phyloP scores from a whole-genome alignment of 2,113 vertebrate genomes.

The Varanus salvator region DNA sequence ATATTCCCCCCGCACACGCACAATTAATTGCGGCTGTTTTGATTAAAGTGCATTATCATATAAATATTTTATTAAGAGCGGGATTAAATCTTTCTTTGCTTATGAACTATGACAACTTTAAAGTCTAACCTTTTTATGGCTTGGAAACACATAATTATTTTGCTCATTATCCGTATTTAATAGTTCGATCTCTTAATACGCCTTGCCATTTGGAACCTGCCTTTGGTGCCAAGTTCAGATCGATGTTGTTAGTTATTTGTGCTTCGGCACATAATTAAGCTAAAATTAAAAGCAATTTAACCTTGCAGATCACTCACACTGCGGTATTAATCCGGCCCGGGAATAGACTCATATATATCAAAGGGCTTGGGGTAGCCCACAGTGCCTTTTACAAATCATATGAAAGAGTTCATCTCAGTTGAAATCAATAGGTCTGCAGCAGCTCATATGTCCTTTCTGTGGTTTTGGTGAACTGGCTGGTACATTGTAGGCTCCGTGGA shows the following conservation, averaged over 20 bases:
- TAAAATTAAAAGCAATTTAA: slow-evolving; percentile 74
- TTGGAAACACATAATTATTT: slow-evolving; percentile 74
- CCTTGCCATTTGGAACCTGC: slow-evolving; percentile 72
- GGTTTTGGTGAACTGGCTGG: neutral
- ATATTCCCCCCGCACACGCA: slow-evolving; percentile 23
- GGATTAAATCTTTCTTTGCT: slow-evolving; percentile 73
- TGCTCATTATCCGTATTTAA: slow-evolving; percentile 70
- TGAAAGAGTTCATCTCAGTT: neutral
- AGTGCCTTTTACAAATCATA: slow-evolving; percentile 13
- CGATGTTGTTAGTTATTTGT: slow-evolving; percentile 74
- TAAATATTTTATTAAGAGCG: slow-evolving; percentile 77
- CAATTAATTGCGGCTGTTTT: slow-evolving; percentile 75
- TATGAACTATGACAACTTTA: slow-evolving; percentile 74
- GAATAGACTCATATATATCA: neutral
- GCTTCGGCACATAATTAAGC: slow-evolving; percentile 73
- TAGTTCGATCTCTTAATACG: slow-evolving; percentile 72
- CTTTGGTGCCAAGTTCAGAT: slow-evolving; percentile 74
- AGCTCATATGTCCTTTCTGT: neutral
- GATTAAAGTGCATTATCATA: slow-evolving; percentile 75
- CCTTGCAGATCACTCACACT: slow-evolving; percentile 51
- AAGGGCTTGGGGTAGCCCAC: slow-evolving; percentile 13
- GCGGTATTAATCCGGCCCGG: slow-evolving; percentile 41
- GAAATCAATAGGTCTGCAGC: neutral
- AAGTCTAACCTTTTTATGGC: slow-evolving; percentile 71
- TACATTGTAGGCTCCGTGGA: neutral